Evolutionary conservation across 2,888 invertebrate species (phyloP).

Genomic region (Sesia apiformis): DNA sequence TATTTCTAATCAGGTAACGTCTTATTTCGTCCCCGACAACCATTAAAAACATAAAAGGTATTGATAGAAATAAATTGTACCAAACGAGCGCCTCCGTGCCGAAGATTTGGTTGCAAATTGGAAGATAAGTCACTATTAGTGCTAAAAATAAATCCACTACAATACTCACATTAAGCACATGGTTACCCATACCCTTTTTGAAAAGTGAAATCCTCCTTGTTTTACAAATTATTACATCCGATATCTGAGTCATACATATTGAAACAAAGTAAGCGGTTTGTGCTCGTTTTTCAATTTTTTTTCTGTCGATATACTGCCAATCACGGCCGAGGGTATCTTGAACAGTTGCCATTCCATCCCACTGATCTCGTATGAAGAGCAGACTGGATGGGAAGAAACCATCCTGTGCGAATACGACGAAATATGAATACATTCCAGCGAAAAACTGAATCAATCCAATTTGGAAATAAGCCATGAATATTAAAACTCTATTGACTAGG

Average conservation of each 20-base stretch:
- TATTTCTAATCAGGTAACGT: conserved; percentile 79
- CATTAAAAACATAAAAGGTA: conserved; percentile 84
- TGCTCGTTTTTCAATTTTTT: conserved; percentile 80
- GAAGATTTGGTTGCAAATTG: conserved; percentile 79
- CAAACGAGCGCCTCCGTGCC: conserved; percentile 81
- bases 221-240: conserved; percentile 86
- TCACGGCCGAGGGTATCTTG: conserved; percentile 83
- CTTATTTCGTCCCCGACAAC: conserved; percentile 83
- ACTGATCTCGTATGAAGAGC: conserved; percentile 79
- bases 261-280: conserved; percentile 88
- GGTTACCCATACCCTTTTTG: conserved; percentile 84
- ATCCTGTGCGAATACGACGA: conserved; percentile 84
- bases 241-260: conserved; percentile 84
- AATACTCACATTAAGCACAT: conserved; percentile 77
- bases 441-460: conserved; percentile 90
- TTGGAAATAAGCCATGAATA: conserved; percentile 89
- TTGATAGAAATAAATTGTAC: conserved; percentile 80
- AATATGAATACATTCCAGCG: conserved; percentile 86
- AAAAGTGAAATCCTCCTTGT: conserved; percentile 82
- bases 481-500: conserved; percentile 74
- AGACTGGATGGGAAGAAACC: conserved; percentile 83
- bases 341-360: conserved; percentile 80
- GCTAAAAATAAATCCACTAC: conserved; percentile 79
- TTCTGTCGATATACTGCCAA: conserved; percentile 82
- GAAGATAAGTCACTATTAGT: conserved; percentile 78